These are phyloP conservation scores for Hippocampus comes DNA, from an alignment of 2,113 vertebrate species.

Conservation along the genomic window DNA sequence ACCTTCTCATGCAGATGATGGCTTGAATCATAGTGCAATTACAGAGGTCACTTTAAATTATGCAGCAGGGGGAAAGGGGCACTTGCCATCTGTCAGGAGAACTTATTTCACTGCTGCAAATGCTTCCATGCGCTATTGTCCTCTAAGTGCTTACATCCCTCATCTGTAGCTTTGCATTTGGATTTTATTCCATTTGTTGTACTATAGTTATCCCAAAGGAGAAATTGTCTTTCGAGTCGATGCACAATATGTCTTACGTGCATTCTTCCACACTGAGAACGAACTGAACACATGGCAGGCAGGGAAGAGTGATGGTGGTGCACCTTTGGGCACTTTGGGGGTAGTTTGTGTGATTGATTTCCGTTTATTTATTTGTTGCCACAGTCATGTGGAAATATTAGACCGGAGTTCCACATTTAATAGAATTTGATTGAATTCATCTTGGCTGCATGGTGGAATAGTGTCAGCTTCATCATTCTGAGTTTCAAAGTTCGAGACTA, in stretches of 20 bases:
- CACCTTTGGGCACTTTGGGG: not conserved
- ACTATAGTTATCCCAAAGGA: not conserved
- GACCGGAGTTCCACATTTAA: not conserved
- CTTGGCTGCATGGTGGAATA: not conserved
- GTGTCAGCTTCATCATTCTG: not conserved
- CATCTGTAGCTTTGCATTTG: slow-evolving; percentile 5
- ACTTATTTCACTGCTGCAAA: slow-evolving; percentile 3
- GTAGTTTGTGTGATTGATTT: slow-evolving; percentile 4
- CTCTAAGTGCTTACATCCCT: slow-evolving; percentile 9
- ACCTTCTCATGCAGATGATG: slow-evolving; percentile 48
- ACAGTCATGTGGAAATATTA: not conserved
- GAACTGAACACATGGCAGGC: not conserved
- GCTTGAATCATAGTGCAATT: slow-evolving; percentile 64
- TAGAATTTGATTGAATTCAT: not conserved
- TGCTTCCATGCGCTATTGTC: not conserved
- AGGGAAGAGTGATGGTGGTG: not conserved
- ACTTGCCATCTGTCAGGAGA: slow-evolving; percentile 51
- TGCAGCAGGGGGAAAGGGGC: slow-evolving; percentile 46
- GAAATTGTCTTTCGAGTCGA: not conserved
- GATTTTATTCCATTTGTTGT: not conserved
- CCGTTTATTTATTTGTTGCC: not conserved
- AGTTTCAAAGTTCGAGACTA: not conserved
- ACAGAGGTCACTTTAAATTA: slow-evolving; percentile 62
- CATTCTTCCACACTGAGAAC: not conserved
- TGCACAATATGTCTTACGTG: not conserved